Percentiles rank a stretch among this genome's conserved stretches.
Conservation (phyloP, 2,113 vertebrate genomes). For the Addax nasomaculatus region DNA sequence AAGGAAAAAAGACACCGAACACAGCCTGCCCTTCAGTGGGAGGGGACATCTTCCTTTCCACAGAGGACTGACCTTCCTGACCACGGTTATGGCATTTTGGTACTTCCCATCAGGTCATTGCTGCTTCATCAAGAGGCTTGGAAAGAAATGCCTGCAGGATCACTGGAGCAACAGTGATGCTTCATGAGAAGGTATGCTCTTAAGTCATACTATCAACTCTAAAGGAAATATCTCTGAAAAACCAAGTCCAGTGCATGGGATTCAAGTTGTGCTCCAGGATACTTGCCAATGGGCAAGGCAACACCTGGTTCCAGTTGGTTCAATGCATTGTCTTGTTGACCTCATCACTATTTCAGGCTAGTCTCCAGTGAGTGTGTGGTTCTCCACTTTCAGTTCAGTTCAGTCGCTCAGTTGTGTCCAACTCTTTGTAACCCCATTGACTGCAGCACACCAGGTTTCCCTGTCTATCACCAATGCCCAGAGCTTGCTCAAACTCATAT, state of each 20-base stretch:
- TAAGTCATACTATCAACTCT: not conserved
- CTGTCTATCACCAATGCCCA: accelerated
- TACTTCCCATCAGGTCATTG: accelerated
- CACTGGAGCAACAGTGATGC: accelerated
- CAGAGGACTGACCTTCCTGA: not conserved
- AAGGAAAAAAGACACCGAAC: not conserved
- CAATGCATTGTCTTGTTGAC: accelerated
- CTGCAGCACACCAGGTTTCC: not conserved
- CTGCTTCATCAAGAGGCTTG: not conserved
- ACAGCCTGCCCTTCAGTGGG: not conserved
- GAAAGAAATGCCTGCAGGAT: too few relatives aligned
- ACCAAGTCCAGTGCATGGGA: too few relatives aligned
- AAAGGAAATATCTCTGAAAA: not conserved
- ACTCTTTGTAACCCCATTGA: not conserved
- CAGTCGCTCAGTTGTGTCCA: accelerated
- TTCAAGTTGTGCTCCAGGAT: accelerated
- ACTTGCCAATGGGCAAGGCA: too few relatives aligned
- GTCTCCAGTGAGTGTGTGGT: accelerated
- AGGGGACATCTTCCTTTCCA: accelerated
- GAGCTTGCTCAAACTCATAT: not conserved
- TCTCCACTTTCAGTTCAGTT: not conserved
- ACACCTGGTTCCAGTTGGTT: accelerated
- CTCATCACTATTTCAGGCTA: accelerated
- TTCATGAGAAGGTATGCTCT: not conserved
- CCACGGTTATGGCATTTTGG: accelerated